Base-by-base conservation (phyloP, 2,797 vertebrate species). In the Mionectes olivaceus region DNA sequence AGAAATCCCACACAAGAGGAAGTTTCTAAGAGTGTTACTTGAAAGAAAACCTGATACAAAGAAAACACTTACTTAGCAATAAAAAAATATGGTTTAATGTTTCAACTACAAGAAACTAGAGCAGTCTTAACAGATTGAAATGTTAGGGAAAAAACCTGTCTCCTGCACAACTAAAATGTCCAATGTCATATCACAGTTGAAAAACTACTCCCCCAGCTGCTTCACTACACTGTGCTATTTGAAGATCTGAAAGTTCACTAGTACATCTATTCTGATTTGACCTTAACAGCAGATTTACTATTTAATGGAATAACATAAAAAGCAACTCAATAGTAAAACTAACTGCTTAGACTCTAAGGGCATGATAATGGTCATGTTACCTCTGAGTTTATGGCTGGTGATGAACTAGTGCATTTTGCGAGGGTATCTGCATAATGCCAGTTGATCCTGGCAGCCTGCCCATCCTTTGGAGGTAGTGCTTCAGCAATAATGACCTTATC, bases 401-500 rank as follows among this genome's bases (percentile, higher is more conserved):
- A 98, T 74, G 97, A 98, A 96, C 92, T 98, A 76, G 94, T 95
- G 93, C 94, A 91, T 92, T 98, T 98, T 92, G 97, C 84, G 2
- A 99, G 97, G 71, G 98, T 98, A 96, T 99, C 99, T 57, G 99
- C 99, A 89, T 99, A 99, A 97, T 98, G 99, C 99, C 99, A 99
- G 89, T 98, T 99, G 96, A 99, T 99, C 94, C 98, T 99, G 95
- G 99, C 99, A 6, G 98, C 96, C 91, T 98, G 99, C 74, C 99
- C 99, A 28, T 99, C 99, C 95, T 98, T 99, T 44, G 99, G 99
- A 93, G 98, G 98, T 87, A 99, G 96, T 64, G 99, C 99, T 94
- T 99, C 99, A 33, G 99, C 99, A 95, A 99, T 99, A 94, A 99
- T 99, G 92, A 99, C 99, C 77, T 98, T 98, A 97, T 99, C 99